Base-by-base conservation (phyloP, 2,113 vertebrate species). In the Cyphomyrus discorhynchus region DNA sequence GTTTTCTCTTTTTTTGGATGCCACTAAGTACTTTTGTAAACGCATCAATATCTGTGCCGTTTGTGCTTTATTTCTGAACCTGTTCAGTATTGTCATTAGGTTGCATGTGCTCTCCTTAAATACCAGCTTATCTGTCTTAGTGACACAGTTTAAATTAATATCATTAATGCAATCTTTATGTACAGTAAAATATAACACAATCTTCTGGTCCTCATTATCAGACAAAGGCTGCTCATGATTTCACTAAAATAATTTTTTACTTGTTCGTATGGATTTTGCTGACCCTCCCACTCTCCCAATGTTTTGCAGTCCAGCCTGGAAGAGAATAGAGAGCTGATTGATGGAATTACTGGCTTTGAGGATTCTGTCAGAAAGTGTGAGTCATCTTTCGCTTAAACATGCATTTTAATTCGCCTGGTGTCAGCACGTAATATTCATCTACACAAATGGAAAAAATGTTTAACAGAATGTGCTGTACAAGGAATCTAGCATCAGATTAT, bases 321-420 rank as follows among this genome's bases (percentile, higher is more conserved):
- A 91, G 96, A 97, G 91, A 98, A 98, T 93, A 91, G 97, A 90
- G 97, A 97, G 92, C 96, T 98, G 87, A 94, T 98, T 8, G 97
- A 97, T 9, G 97, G 97, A 39, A 97, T 98, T 46, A 95, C 97
- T 0, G 97, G 97, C 3, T 98, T 98, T 50, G 98, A 98, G 92
- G 97, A 98, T 66, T 98, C 98, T 0, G 97, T 98, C 42, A 95
- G 98, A 42, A 98, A 98, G 92, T 98, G 98, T 98, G 92, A 96
- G 96, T 96, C 35, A 7, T n/a, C 42, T 39, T 6, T 80, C 6
- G 17, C 35, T 35, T 39, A 35, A 35, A 80, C 15, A 19, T 42
- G 74, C 74, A 80, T 19, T 19, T 42, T 42, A 19, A n/a, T 42
- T 39, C 10, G 0, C 5, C 70, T 77, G 70, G 70, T 17, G 70